Percentiles rank a stretch among this genome's conserved stretches.
These are phyloP conservation scores for Typhlichthys eigenmanni DNA, from an alignment of 2,797 vertebrate genomes.

Conservation along the genomic window DNA sequence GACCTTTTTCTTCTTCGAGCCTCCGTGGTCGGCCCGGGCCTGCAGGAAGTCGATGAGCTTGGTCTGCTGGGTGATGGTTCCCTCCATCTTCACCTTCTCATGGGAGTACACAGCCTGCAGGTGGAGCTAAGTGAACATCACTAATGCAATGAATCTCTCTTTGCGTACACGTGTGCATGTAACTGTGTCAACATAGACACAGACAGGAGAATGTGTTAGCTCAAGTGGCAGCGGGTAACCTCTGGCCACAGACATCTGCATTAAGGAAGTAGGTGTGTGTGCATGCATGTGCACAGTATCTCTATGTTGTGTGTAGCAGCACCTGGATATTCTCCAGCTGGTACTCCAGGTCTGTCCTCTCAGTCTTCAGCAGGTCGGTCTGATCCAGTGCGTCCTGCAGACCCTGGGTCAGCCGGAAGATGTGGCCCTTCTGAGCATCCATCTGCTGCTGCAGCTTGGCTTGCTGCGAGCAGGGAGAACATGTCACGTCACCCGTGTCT, in stretches of 20 bases:
- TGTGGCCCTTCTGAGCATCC: conserved; percentile 85
- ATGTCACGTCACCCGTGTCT: not conserved
- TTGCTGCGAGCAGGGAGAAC: conserved; percentile 66
- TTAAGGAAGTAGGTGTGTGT: too few species aligned
- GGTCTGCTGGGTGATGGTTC: conserved; percentile 90
- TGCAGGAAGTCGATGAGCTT: conserved; percentile 92
- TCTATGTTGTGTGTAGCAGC: not conserved
- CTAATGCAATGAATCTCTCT: conserved; percentile 73
- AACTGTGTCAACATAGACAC: conserved; percentile 32
- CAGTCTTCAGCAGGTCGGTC: conserved; percentile 85
- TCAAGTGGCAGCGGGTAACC: not conserved
- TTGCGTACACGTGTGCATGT: conserved; percentile 57
- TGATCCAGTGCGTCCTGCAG: conserved; percentile 78
- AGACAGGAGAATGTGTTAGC: not conserved
- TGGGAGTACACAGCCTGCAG: conserved; percentile 91
- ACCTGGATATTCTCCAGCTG: conserved; percentile 71
- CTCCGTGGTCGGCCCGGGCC: conserved; percentile 94
- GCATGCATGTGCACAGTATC: not conserved
- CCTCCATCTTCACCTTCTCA: conserved; percentile 92
- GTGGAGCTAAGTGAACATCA: conserved; percentile 77
- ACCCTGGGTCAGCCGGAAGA: conserved; percentile 85
- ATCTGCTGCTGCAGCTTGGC: conserved; percentile 86
- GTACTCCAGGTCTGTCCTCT: conserved; percentile 88
- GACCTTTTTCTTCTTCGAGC: conserved; percentile 96
- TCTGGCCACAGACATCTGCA: too few species aligned